Evolutionary conservation across 1,140 invertebrate genomes (phyloP), one percentile per base, ranked within the genome.

Genomic region (Macrosteles quadrilineatus): DNA sequence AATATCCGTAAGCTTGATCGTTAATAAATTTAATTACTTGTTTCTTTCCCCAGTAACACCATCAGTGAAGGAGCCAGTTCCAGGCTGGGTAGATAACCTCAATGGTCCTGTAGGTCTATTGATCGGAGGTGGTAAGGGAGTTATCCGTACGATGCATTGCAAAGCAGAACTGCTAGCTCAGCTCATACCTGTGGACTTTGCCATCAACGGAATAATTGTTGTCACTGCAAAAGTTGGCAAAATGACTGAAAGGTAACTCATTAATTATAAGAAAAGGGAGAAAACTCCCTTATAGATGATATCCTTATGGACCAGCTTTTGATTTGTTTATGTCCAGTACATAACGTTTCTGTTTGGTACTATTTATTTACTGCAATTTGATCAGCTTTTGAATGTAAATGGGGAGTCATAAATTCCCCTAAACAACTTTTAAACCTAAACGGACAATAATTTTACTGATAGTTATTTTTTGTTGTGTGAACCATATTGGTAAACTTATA

Each of bases 71-170:
- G 90, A 91, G 71, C 90, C 90, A 0, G 47, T 89, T 3, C 83
- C 85, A 43, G 93, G 95, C 0, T 98, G 96, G 96, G 94, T 97
- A 53, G 96, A 98, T 78, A 97, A 91, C 80, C 84, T 96, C 11
- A 97, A 97, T 81, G 95, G 95, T 1, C 92, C 94, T 0, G 89
- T 91, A 69, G 93, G 90, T 1, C 78, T 91, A 1, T 79, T 90
- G 73, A 85, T 88, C 0, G 91, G 87, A 0, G 89, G 86, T 27
- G 92, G 92, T 1, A 96, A 95, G 81, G 94, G 94, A n/a, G 88
- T 96, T 9, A 87, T 97, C 55, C 84, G 93, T 2, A 91, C 90
- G 0, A 92, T 97, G 89, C 85, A 91, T 68, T 93, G 92, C 73
- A 87, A 91, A 75, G 83, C 80, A 4, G 80, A 88, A 64, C 90